Conservation (phyloP, 2,797 vertebrate species). For the Telmatherina bonti region DNA sequence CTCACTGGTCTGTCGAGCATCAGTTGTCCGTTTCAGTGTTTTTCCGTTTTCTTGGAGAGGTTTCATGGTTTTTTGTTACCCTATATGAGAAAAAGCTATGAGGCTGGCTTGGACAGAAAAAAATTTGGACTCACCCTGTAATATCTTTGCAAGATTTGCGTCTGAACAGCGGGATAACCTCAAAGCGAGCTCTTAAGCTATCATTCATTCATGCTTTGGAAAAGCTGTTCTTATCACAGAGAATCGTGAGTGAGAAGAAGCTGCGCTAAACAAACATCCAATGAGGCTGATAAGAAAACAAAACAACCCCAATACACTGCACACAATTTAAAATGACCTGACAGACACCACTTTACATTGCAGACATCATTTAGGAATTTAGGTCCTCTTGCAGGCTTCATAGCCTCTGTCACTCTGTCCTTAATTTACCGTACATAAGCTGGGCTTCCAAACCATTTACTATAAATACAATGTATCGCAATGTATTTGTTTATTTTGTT, state of each 20-base stretch:
- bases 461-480: conserved; percentile 44
- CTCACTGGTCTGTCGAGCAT: not conserved
- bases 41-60: not conserved
- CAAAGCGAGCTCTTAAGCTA: not conserved
- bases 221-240: not conserved
- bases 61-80: too few relatives aligned
- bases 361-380: not conserved
- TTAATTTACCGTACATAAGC: not conserved
- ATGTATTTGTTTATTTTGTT: conserved; percentile 35
- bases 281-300: not conserved
- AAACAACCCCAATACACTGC: not conserved
- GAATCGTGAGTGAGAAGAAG: too few relatives aligned
- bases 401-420: not conserved
- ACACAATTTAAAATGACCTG: not conserved
- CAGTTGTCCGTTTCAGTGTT: not conserved
- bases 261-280: not conserved
- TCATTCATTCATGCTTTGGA: not conserved
- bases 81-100: not conserved
- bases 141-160: not conserved
- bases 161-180: not conserved
- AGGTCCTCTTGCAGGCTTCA: too few relatives aligned
- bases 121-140: not conserved
- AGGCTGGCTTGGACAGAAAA: not conserved
- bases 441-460: conserved; percentile 31
- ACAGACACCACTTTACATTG: not conserved